These are phyloP conservation scores for Verasper variegatus DNA, from an alignment of 2,113 vertebrate species.

Conservation along the genomic window DNA sequence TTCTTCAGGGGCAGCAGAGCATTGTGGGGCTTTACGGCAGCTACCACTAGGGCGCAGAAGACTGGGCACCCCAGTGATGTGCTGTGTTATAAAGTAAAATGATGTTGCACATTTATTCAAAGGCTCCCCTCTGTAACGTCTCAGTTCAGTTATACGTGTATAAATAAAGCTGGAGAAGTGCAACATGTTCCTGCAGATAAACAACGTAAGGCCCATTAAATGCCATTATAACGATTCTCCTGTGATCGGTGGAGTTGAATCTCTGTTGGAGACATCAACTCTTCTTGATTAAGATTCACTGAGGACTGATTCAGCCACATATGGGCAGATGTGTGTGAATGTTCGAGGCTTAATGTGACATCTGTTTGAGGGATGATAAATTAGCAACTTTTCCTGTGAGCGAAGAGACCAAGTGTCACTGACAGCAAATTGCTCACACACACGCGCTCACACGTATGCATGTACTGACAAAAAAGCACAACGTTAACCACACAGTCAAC, in stretches of 20 bases:
- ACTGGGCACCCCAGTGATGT: not conserved
- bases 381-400: constrained; percentile 62
- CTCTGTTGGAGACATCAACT: constrained; percentile 16
- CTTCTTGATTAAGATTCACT: constrained; percentile 12
- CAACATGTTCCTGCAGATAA: not conserved
- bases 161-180: not conserved
- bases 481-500: no score
- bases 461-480: not conserved
- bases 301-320: constrained; percentile 54
- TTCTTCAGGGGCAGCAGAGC: constrained; percentile 6
- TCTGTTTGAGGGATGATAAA: constrained; percentile 74
- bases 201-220: not conserved
- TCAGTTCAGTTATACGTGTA: not conserved
- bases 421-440: constrained; percentile 60
- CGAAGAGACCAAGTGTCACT: constrained; percentile 59
- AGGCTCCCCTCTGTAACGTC: not conserved
- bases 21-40: not conserved
- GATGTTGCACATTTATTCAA: not conserved
- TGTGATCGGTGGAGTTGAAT: not conserved
- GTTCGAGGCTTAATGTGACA: constrained; percentile 53
- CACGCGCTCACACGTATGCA: constrained; percentile 11
- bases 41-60: constrained; percentile 17
- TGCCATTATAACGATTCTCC: not conserved
- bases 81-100: constrained; percentile 6
- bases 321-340: constrained; percentile 62